These are phyloP conservation scores for Murina feae DNA, from an alignment of 2,113 vertebrate genomes.

Conservation along the genomic window DNA sequence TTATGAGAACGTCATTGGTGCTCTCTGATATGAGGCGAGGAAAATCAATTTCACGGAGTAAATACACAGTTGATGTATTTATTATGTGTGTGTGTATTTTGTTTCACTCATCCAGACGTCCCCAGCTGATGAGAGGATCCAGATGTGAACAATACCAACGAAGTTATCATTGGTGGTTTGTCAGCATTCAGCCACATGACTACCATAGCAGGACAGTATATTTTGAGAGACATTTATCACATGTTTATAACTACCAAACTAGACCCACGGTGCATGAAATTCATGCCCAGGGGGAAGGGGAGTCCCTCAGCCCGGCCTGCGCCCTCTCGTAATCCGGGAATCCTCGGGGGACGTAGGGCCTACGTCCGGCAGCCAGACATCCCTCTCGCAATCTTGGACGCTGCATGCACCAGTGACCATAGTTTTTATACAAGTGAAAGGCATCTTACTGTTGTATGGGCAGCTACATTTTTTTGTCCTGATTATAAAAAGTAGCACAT, in stretches of 20 bases:
- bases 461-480: no score
- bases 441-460: no score
- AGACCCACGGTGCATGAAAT: no score
- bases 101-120: background rate
- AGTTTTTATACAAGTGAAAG: no score
- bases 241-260: background rate
- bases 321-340: no score
- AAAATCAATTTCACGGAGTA: background rate
- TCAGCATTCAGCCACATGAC: background rate
- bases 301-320: no score
- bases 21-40: background rate
- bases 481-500: no score
- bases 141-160: background rate
- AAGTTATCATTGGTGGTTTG: background rate
- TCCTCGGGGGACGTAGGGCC: no score
- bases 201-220: background rate
- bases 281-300: no score
- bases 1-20: background rate
- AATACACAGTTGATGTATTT: background rate
- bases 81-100: accelerated
- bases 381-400: no score
- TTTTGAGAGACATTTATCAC: background rate
- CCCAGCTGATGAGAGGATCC: background rate
- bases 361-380: no score
- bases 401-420: no score